These are phyloP conservation scores for Pseudeuparius sepicola DNA, from an alignment of 2,888 invertebrate species.

Conservation along the genomic window DNA sequence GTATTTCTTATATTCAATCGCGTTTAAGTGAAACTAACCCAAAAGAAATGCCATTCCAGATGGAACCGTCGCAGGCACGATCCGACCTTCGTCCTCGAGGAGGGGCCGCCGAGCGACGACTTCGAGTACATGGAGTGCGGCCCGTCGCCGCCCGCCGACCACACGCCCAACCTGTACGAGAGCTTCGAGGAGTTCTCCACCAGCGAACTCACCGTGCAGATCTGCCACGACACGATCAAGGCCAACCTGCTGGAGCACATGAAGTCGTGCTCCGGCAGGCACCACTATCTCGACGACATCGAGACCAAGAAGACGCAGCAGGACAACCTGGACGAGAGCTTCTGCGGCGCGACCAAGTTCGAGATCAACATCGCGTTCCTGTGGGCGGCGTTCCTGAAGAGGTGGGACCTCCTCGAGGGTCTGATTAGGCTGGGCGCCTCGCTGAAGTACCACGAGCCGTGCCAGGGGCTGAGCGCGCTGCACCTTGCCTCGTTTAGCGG, in stretches of 20 bases:
- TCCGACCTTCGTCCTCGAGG: too few species aligned
- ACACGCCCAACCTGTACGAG: constrained; percentile 72
- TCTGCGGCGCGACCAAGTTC: constrained; percentile 47
- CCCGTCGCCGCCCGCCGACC: constrained; percentile 70
- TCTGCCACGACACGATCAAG: constrained; percentile 62
- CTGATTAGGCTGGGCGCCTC: constrained; percentile 61
- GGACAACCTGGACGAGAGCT: constrained; percentile 45
- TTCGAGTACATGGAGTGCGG: constrained; percentile 72
- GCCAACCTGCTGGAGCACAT: constrained; percentile 67
- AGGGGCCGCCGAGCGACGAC: constrained; percentile 58
- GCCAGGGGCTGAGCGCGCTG: constrained; percentile 60
- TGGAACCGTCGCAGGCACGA: too few species aligned
- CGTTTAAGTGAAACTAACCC: too few species aligned
- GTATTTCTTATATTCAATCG: too few species aligned
- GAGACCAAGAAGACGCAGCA: constrained; percentile 55
- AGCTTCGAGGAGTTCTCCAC: constrained; percentile 61
- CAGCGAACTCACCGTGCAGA: constrained; percentile 60
- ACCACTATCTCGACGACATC: constrained; percentile 61
- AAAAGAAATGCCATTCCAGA: too few species aligned
- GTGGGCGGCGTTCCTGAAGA: constrained; percentile 65
- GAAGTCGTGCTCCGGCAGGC: constrained; percentile 54
- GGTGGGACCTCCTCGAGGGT: constrained; percentile 54
- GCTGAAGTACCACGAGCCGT: constrained; percentile 57
- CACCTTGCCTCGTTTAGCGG: constrained; percentile 73
- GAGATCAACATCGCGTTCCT: constrained; percentile 64